Percentiles rank a stretch among this genome's conserved stretches.
Conservation (phyloP, 2,888 invertebrate genomes). For the Entomobrya proxima region DNA sequence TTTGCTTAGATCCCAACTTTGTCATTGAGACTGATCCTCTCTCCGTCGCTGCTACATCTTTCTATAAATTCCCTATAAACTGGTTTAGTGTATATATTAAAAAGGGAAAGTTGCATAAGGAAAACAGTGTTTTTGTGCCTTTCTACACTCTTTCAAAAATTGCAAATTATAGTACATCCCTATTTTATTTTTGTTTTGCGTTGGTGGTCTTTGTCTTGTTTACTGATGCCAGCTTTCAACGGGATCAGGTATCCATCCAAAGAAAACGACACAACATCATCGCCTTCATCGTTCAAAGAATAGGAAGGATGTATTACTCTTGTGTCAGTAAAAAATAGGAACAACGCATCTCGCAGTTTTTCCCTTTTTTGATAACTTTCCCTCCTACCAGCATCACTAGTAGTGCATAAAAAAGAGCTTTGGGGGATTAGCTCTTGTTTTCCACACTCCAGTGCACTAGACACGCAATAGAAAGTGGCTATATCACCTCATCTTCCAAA, state of each 20-base stretch:
- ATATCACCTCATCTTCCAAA: neutral
- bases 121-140: neutral
- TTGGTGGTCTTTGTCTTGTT: neutral
- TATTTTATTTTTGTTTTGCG: neutral
- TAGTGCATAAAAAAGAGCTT: slow-evolving; percentile 1
- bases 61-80: too few species aligned
- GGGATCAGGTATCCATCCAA: slow-evolving; percentile 46
- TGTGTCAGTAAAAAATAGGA: neutral
- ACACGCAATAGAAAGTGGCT: neutral
- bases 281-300: neutral
- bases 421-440: slow-evolving; percentile 4
- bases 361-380: neutral
- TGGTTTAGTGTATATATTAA: neutral
- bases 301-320: neutral
- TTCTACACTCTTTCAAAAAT: neutral
- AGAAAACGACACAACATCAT: neutral
- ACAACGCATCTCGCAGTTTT: neutral
- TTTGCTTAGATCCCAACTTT: slow-evolving; percentile 3
- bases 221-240: neutral
- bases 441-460: neutral
- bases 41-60: neutral
- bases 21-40: slow-evolving; percentile 3
- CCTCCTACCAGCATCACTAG: neutral
- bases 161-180: neutral
- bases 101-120: neutral